Percentiles rank a stretch among this genome's conserved stretches.
These are phyloP conservation scores for Neolamprologus caudopunctatus DNA, from an alignment of 2,113 vertebrate species.

Conservation along the genomic window DNA sequence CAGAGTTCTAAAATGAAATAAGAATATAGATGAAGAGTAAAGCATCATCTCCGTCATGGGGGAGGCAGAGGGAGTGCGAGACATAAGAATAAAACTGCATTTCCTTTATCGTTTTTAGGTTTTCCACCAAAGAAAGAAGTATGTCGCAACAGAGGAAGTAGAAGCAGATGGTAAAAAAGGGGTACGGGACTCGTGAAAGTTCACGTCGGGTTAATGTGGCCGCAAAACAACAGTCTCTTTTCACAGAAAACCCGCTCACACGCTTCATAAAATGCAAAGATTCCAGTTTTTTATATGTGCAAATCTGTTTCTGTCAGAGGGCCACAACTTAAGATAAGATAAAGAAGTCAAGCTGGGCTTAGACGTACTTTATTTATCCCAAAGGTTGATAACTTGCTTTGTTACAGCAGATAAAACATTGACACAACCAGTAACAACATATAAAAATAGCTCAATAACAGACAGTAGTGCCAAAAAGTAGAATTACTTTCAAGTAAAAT, in stretches of 20 bases:
- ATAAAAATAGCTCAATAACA: neutral
- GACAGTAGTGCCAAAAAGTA: neutral
- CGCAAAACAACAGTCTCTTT: neutral
- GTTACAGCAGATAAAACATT: neutral
- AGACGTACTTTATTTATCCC: neutral
- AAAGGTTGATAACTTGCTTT: neutral
- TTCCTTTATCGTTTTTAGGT: neutral
- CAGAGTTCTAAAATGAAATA: neutral
- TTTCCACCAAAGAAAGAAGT: neutral
- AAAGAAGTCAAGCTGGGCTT: neutral
- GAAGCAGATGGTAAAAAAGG: neutral
- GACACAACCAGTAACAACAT: neutral
- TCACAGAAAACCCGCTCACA: neutral
- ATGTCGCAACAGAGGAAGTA: neutral
- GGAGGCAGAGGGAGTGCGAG: neutral
- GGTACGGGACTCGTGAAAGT: neutral
- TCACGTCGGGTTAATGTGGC: neutral
- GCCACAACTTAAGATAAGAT: neutral
- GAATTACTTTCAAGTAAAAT: neutral
- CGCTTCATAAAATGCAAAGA: neutral
- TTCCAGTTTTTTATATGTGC: neutral
- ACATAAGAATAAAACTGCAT: neutral
- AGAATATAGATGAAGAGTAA: neutral
- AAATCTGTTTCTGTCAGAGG: neutral
- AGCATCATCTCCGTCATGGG: neutral